These are phyloP conservation scores for Actenoides lindsayi DNA, from an alignment of 2,113 vertebrate genomes.

Conservation along the genomic window DNA sequence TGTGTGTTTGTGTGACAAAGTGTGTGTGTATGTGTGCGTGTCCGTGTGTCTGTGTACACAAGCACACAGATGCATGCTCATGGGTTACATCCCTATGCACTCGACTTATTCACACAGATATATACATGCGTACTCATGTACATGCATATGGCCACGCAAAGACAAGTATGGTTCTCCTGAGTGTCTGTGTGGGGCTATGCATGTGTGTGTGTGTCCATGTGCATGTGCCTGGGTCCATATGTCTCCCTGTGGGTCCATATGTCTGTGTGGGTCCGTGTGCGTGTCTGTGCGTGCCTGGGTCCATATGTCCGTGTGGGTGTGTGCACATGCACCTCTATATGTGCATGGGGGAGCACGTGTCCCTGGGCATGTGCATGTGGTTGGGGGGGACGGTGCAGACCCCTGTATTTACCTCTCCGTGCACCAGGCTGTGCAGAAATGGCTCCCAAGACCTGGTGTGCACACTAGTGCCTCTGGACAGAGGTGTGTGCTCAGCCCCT, in stretches of 20 bases:
- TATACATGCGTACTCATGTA: not conserved
- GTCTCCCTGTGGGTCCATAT: too few species aligned
- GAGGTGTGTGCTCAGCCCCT: not conserved
- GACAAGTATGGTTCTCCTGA: rapidly evolving
- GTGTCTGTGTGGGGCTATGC: not conserved
- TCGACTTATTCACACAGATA: rapidly evolving
- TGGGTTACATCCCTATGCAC: rapidly evolving
- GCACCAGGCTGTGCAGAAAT: rapidly evolving
- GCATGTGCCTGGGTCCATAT: too few species aligned
- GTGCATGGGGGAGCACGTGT: rapidly evolving
- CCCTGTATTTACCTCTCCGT: rapidly evolving
- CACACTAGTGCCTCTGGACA: rapidly evolving
- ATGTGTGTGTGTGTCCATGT: too few species aligned
- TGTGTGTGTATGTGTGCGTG: too few species aligned
- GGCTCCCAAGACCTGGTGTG: rapidly evolving
- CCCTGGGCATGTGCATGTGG: rapidly evolving
- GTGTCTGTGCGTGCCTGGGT: not conserved
- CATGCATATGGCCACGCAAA: not conserved
- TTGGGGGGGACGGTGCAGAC: rapidly evolving
- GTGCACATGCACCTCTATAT: rapidly evolving
- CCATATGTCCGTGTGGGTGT: not conserved
- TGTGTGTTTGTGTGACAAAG: too few species aligned
- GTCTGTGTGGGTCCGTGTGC: not conserved
- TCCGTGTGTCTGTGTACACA: not conserved
- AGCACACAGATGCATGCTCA: rapidly evolving